A percentile compares a stretch with the other conserved stretches of the same genome.
Conservation (phyloP, 2,888 invertebrate species). For the Oligia strigilis region DNA sequence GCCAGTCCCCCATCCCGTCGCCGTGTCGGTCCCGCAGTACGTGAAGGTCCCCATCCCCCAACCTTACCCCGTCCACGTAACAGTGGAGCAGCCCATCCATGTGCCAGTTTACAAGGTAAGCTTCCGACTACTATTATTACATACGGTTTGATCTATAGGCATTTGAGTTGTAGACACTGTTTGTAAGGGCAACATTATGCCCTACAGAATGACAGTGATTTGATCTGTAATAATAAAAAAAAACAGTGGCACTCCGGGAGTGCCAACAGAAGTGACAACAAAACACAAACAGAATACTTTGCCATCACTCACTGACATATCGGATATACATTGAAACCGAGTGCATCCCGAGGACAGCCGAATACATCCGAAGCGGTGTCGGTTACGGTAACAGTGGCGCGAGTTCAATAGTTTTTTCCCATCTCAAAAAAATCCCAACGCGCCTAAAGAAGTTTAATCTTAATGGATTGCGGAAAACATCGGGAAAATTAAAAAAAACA, state of each 20-base stretch:
- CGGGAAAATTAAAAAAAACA: background rate
- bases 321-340: too few relatives aligned
- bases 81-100: conserved; percentile 93
- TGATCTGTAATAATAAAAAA: background rate
- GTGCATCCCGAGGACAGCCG: too few relatives aligned
- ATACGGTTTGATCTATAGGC: background rate
- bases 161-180: background rate
- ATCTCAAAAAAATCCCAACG: too few relatives aligned
- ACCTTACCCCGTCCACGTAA: conserved; percentile 93
- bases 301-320: too few relatives aligned
- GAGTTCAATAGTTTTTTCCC: too few relatives aligned
- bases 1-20: conserved; percentile 94
- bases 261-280: too few relatives aligned
- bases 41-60: conserved; percentile 94
- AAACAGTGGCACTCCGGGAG: too few relatives aligned
- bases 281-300: too few relatives aligned
- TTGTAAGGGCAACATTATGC: background rate
- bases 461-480: background rate
- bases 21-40: conserved; percentile 93
- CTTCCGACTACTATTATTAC: background rate
- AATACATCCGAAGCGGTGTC: too few relatives aligned
- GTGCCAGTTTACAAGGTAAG: conserved; percentile 93
- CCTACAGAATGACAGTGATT: background rate
- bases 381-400: too few relatives aligned
- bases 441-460: background rate